Conservation (phyloP, 2,888 invertebrate species). For the Caprella mutica region DNA sequence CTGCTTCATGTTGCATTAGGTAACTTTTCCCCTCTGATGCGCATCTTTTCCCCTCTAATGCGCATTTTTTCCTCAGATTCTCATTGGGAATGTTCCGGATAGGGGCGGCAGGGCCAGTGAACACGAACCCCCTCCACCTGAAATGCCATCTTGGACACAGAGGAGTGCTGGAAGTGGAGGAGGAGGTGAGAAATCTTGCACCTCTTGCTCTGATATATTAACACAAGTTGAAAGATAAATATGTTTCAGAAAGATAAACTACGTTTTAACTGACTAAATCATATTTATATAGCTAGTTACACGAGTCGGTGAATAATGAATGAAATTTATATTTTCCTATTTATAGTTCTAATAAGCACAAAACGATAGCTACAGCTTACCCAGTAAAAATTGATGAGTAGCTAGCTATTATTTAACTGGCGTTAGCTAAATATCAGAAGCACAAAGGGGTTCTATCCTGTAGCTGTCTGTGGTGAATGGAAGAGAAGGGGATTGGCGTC, state of each 20-base stretch:
- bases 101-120: constrained; percentile 86
- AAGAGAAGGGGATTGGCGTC: too few relatives aligned
- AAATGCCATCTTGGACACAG: constrained; percentile 93
- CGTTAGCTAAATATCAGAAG: too few relatives aligned
- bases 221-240: background rate
- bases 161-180: constrained; percentile 36
- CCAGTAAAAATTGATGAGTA: too few relatives aligned
- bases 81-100: constrained; percentile 63
- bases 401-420: too few relatives aligned
- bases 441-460: too few relatives aligned
- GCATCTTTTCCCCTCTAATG: too few relatives aligned
- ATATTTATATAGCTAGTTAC: constrained; percentile 4
- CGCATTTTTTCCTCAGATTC: too few relatives aligned
- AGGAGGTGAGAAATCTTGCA: constrained; percentile 4
- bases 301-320: background rate
- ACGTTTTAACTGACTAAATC: background rate
- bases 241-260: background rate
- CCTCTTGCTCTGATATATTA: background rate
- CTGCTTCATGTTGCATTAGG: too few relatives aligned
- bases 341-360: too few relatives aligned
- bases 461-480: too few relatives aligned
- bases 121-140: constrained; percentile 83
- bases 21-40: too few relatives aligned
- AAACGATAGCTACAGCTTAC: too few relatives aligned
- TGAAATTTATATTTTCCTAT: background rate